A percentile compares a stretch with the other conserved stretches of the same genome.
phyloP scores from a whole-genome alignment of 2,888 invertebrate species.

The Tortrix viridana region DNA sequence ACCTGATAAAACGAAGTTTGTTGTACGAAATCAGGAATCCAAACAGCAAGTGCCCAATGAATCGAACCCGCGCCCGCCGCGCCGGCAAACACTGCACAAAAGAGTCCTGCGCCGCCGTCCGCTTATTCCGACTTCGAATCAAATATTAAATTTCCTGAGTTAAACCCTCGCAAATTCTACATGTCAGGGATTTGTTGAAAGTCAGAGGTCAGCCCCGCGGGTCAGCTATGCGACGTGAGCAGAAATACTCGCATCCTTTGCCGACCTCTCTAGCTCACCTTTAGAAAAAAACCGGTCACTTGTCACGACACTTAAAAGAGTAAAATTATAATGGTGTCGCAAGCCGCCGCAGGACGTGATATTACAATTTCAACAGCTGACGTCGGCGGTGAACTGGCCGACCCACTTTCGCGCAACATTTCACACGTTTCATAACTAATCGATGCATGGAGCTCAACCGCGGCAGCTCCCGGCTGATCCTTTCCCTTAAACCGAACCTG shows the following conservation, averaged over 20 bases:
- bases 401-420: conserved; percentile 20
- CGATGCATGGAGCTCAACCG: conserved; percentile 1
- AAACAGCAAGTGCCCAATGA: not conserved
- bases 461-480: not conserved
- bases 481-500: no score
- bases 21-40: not conserved
- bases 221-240: conserved; percentile 2
- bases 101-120: conserved; percentile 12
- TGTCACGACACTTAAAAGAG: conserved; percentile 6
- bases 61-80: not conserved
- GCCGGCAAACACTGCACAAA: conserved; percentile 11
- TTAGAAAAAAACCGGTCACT: conserved; percentile 14
- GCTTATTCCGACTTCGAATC: conserved; percentile 24
- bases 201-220: conserved; percentile 22
- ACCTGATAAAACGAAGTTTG: no score
- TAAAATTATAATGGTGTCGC: conserved; percentile 1
- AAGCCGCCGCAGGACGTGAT: not conserved
- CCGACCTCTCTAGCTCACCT: conserved; percentile 24
- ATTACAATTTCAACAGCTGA: not conserved
- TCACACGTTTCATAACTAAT: conserved; percentile 16
- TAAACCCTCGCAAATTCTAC: conserved; percentile 28
- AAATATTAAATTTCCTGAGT: conserved; percentile 31
- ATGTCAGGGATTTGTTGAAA: conserved; percentile 29
- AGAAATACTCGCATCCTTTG: conserved; percentile 3
- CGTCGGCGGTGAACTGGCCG: conserved; percentile 2